A percentile compares a stretch with the other conserved stretches of the same genome.
These are phyloP conservation scores for Physella acuta DNA, from an alignment of 1,140 invertebrate species.

Conservation along the genomic window DNA sequence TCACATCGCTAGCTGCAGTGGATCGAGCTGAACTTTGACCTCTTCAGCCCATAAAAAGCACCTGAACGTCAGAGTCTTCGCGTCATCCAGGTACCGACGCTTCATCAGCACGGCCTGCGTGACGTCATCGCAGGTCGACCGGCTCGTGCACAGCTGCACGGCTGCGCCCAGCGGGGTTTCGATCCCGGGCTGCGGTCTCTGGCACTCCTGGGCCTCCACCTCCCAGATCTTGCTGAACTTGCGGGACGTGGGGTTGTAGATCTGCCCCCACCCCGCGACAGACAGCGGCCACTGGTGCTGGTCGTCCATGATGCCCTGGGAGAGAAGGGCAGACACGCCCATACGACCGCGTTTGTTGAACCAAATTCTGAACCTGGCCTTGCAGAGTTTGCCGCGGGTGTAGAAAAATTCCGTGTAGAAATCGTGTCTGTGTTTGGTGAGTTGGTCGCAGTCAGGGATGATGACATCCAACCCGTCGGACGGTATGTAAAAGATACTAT, in stretches of 20 bases:
- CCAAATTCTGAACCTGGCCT: neutral
- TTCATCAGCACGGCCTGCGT: neutral
- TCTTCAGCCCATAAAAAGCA: neutral
- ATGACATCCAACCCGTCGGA: too few species aligned
- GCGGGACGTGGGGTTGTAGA: neutral
- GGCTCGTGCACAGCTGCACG: neutral
- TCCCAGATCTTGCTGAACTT: neutral
- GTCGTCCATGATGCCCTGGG: neutral
- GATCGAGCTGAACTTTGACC: too few species aligned
- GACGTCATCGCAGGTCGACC: neutral
- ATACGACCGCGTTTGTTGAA: neutral
- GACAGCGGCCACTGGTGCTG: neutral
- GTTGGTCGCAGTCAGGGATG: too few species aligned
- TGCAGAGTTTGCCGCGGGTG: neutral
- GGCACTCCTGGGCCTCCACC: neutral
- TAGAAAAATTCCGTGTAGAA: neutral
- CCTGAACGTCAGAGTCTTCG: neutral
- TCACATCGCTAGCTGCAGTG: too few species aligned
- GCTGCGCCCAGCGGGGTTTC: neutral
- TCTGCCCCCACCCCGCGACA: neutral
- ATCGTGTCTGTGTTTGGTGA: too few species aligned
- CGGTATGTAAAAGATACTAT: too few species aligned
- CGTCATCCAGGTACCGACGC: neutral
- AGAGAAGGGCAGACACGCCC: neutral
- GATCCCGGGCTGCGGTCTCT: neutral